Base-by-base conservation (phyloP, 2,888 invertebrate species). In the Lycia hirtaria region DNA sequence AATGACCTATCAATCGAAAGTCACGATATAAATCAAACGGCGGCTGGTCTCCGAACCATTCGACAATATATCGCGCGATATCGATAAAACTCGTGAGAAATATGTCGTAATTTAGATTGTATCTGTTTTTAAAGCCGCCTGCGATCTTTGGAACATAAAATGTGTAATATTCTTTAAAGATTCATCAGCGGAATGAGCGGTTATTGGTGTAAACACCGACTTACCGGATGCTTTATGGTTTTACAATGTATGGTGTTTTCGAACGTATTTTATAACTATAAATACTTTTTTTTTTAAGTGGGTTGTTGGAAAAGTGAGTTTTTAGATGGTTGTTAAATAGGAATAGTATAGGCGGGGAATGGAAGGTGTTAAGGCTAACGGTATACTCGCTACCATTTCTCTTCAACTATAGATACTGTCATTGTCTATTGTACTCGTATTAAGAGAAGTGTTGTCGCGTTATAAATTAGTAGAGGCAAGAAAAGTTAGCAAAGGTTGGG, bases 41-140 rank as follows among this genome's bases (percentile, higher is more conserved):
- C 47, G 9, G 17, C 54, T 40, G 47, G 47, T 47, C 47, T 22
- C 22, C 32, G 38, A 54, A 54, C 14, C 37, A 9, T 17, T 40
- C 40, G 30, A 40, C 15, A 53, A 37, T 30, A 37, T 52, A 17
- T 14, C 37, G 52, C 24, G 12, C 32, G 38, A 53, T 38, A 41
- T 17, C 47, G 24, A 45, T 38, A 47, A 17, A 12, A 10, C 40
- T 40, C 22, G 40, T 40, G 32, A 47, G 38, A 45, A 38, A 47
- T 40, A 14, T 33, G 22, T 22, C 47, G 32, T 47, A 38, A 47
- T 45, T 47, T 47, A 47, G 47, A 47, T 47, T 30, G 22, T 53
- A 45, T 53, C 45, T 45, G 20, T 20, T 30, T 33, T 44, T 38
- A 53, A 44, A 53, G 38, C 30, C 45, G 45, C 45, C 30, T 30